A percentile compares a stretch with the other conserved stretches of the same genome.
Evolutionary conservation across 2,797 vertebrate genomes (phyloP).

Genomic region (Sebastes aleutianus): DNA sequence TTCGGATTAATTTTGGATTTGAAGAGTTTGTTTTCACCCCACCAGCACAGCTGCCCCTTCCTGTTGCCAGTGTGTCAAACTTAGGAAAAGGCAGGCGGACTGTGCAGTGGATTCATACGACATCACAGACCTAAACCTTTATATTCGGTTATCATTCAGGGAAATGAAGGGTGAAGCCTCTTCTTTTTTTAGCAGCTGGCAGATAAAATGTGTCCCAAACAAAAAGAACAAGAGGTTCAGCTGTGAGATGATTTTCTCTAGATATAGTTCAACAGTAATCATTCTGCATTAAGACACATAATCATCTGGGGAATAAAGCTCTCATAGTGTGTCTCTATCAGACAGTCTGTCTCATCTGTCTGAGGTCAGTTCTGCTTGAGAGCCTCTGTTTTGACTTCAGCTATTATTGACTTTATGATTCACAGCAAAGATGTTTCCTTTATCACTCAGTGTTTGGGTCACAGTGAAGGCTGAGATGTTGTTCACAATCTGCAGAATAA

Average conservation of each 20-base stretch:
- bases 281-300: background rate
- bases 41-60: background rate
- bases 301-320: background rate
- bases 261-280: background rate
- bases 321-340: background rate
- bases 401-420: constrained; percentile 31
- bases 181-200: background rate
- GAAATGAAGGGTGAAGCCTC: background rate
- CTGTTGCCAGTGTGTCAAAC: background rate
- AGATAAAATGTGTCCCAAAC: background rate
- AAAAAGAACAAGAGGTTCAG: background rate
- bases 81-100: background rate
- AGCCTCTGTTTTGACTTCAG: constrained; percentile 41
- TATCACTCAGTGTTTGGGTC: constrained; percentile 21
- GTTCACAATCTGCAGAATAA: background rate
- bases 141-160: background rate
- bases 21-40: background rate
- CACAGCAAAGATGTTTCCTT: background rate
- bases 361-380: background rate
- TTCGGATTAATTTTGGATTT: background rate
- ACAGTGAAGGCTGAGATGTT: constrained; percentile 6
- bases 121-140: background rate
- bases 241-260: background rate
- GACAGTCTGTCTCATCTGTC: background rate
- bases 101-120: background rate